A percentile compares a stretch with the other conserved stretches of the same genome.
These are phyloP conservation scores for Esox masquinongy DNA, from an alignment of 2,797 vertebrate genomes.

Conservation along the genomic window DNA sequence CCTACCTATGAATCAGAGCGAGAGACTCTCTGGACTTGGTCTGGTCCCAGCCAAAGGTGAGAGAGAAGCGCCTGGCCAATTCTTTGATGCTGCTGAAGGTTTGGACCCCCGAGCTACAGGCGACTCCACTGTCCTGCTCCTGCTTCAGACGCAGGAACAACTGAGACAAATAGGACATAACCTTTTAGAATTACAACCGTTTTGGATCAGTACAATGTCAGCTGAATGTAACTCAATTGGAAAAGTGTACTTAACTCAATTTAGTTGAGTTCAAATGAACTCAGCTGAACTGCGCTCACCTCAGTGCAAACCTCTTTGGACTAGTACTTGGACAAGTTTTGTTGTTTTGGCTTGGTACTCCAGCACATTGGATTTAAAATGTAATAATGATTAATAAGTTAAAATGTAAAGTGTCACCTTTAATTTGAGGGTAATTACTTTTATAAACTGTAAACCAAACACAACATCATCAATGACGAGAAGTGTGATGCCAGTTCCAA, in stretches of 20 bases:
- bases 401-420: too few species aligned
- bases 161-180: conserved; percentile 58
- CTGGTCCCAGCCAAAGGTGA: conserved; percentile 87
- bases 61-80: conserved; percentile 87
- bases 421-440: too few species aligned
- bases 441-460: too few species aligned
- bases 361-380: too few species aligned
- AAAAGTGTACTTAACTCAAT: not conserved
- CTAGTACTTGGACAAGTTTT: too few species aligned
- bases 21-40: conserved; percentile 87
- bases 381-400: too few species aligned
- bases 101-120: conserved; percentile 71
- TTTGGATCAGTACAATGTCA: conserved; percentile 10
- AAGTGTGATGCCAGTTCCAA: too few species aligned
- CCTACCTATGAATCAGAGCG: conserved; percentile 90
- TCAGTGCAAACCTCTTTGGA: not conserved
- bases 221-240: not conserved
- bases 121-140: conserved; percentile 71
- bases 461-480: too few species aligned
- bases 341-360: too few species aligned
- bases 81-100: conserved; percentile 91
- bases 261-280: not conserved
- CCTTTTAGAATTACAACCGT: not conserved
- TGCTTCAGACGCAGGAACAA: conserved; percentile 78
- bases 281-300: not conserved